Evolutionary conservation across 2,888 invertebrate genomes (phyloP).

Genomic region (Tachina grossa): DNA sequence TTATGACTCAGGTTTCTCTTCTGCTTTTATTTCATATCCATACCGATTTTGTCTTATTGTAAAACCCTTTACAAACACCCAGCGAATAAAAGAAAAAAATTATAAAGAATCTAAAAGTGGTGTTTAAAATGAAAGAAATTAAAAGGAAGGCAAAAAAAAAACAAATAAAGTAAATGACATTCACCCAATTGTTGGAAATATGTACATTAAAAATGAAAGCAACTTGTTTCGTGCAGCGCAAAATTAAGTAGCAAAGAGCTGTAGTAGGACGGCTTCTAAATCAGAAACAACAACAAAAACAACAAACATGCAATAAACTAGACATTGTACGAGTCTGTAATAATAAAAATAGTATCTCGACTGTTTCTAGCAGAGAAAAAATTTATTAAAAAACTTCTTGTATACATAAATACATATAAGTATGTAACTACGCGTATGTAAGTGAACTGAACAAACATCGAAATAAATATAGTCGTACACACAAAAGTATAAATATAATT

Average conservation of each 20-base stretch:
- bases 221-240: constrained; percentile 8
- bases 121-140: constrained; percentile 22
- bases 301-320: constrained; percentile 38
- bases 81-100: background rate
- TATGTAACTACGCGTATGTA: constrained; percentile 5
- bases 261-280: constrained; percentile 45
- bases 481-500: constrained; percentile 43
- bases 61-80: background rate
- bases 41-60: no score
- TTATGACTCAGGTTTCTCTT: no score
- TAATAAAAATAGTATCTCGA: constrained; percentile 28
- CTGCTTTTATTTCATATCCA: no score
- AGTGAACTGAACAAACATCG: constrained; percentile 42
- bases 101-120: constrained; percentile 43
- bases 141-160: background rate
- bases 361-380: background rate
- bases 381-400: background rate
- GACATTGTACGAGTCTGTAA: constrained; percentile 36
- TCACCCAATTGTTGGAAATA: constrained; percentile 67
- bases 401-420: no score
- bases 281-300: constrained; percentile 29
- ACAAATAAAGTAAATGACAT: constrained; percentile 64
- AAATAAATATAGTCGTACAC: constrained; percentile 16
- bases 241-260: background rate
- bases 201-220: constrained; percentile 71